phyloP scores from a whole-genome alignment of 2,113 vertebrate genomes.

The Oriolus oriolus region DNA sequence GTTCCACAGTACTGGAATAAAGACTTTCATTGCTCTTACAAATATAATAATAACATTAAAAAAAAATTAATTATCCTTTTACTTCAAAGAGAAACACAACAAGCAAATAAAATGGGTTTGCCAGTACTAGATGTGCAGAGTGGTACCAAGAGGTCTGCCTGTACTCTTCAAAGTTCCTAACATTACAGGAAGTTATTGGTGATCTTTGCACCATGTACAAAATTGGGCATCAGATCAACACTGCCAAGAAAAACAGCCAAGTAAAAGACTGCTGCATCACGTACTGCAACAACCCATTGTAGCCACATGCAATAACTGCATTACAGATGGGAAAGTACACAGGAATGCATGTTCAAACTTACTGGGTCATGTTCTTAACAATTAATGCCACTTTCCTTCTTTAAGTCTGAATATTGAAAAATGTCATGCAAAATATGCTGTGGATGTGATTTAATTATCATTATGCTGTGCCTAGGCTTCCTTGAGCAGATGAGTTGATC shows the following conservation, averaged over 20 bases:
- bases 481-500: neutral
- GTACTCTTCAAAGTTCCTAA: neutral
- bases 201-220: neutral
- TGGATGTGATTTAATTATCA: neutral
- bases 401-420: neutral
- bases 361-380: neutral
- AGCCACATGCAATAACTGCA: accelerated
- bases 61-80: neutral
- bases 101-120: neutral
- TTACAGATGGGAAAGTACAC: neutral
- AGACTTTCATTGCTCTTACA: neutral
- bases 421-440: neutral
- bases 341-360: neutral
- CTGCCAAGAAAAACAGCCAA: neutral
- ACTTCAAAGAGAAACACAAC: neutral
- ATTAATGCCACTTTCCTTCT: neutral
- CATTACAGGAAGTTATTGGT: neutral
- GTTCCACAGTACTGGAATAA: neutral
- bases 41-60: neutral
- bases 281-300: neutral
- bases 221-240: neutral
- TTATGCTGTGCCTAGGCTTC: neutral
- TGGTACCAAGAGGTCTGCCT: neutral
- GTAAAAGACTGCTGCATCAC: neutral
- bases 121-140: neutral